These are phyloP conservation scores for Abramis brama DNA, from an alignment of 2,113 vertebrate genomes.

Conservation along the genomic window DNA sequence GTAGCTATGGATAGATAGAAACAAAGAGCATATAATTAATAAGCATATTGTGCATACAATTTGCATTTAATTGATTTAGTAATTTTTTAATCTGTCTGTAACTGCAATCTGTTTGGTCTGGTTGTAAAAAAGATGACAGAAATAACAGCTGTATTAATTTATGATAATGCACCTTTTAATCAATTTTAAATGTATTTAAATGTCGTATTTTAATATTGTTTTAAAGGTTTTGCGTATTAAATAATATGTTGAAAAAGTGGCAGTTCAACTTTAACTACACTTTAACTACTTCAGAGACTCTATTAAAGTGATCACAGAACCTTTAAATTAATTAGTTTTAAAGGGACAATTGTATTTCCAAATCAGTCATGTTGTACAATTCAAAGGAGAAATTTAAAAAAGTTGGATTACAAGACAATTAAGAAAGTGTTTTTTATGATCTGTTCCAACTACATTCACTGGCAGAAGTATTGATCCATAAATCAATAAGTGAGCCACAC, in stretches of 20 bases:
- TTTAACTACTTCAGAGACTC: too few species aligned
- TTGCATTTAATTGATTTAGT: conserved; percentile 18
- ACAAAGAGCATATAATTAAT: conserved; percentile 1
- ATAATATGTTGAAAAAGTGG: neutral
- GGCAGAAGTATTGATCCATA: conserved; percentile 25
- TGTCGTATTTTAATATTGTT: neutral
- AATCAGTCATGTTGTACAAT: conserved; percentile 8
- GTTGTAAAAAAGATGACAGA: too few species aligned
- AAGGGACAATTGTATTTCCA: neutral
- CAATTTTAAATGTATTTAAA: neutral
- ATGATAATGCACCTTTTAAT: neutral
- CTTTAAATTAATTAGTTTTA: neutral
- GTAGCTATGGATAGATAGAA: neutral
- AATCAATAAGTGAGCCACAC: conserved; percentile 33
- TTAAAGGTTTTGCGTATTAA: neutral
- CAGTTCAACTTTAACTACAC: neutral
- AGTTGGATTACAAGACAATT: neutral
- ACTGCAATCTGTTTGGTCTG: neutral
- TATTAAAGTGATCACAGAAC: neutral
- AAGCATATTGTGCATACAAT: conserved; percentile 32
- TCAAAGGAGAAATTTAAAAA: conserved; percentile 1
- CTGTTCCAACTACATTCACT: conserved; percentile 24
- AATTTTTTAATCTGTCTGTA: neutral
- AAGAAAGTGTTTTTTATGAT: conserved; percentile 47
- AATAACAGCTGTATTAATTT: neutral